These are phyloP conservation scores for Marronus borbonicus DNA, from an alignment of 2,888 invertebrate genomes.

Conservation along the genomic window DNA sequence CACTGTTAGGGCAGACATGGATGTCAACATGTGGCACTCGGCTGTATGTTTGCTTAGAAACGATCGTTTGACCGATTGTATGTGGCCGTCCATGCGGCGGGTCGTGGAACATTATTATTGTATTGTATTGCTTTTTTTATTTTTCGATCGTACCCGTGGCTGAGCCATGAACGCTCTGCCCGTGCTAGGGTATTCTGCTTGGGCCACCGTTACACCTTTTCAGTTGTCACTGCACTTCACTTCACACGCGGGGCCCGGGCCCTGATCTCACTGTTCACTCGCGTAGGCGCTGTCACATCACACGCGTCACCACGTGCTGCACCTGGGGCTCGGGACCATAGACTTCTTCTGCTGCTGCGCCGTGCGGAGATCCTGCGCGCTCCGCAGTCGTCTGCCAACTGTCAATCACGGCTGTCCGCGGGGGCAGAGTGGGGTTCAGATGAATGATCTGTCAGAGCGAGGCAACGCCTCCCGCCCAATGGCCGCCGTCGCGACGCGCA, in stretches of 20 bases:
- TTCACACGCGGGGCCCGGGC: constrained; percentile 64
- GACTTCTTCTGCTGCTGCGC: constrained; percentile 59
- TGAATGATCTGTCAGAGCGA: constrained; percentile 70
- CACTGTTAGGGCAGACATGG: constrained; percentile 41
- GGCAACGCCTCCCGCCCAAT: constrained; percentile 69
- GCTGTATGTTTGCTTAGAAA: constrained; percentile 46
- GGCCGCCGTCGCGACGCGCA: constrained; percentile 70
- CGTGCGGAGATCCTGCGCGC: constrained; percentile 75
- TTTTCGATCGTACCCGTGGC: constrained; percentile 83
- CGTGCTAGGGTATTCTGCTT: constrained; percentile 76
- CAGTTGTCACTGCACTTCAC: constrained; percentile 64
- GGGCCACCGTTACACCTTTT: constrained; percentile 70
- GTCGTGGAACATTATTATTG: constrained; percentile 11
- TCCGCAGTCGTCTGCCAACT: constrained; percentile 79
- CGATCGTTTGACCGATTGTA: constrained; percentile 52
- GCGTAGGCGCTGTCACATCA: constrained; percentile 61
- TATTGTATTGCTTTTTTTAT: constrained; percentile 8
- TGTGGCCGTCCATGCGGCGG: constrained; percentile 57
- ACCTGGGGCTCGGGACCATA: constrained; percentile 62
- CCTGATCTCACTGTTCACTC: constrained; percentile 59
- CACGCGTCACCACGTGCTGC: constrained; percentile 60
- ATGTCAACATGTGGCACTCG: constrained; percentile 46
- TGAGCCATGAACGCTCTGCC: constrained; percentile 91
- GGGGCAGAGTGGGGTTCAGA: constrained; percentile 73
- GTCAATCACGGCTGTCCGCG: constrained; percentile 75